A percentile compares a stretch with the other conserved stretches of the same genome.
Evolutionary conservation across 2,113 vertebrate genomes (phyloP).

Genomic region (Datnioides undecimradiatus): DNA sequence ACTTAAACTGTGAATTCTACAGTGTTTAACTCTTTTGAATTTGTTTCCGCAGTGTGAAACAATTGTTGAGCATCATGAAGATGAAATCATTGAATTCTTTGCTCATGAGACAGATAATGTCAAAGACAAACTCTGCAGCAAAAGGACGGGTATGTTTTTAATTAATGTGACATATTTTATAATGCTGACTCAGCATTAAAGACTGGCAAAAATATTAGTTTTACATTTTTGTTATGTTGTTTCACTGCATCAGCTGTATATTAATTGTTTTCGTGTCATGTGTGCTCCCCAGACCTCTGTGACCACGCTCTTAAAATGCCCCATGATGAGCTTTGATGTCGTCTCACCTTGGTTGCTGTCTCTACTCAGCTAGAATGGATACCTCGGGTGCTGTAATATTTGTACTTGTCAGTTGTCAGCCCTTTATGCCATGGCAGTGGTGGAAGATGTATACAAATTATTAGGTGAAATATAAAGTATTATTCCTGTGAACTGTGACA

Average conservation of each 20-base stretch:
- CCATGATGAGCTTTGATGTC: conserved; percentile 92
- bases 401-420: conserved; percentile 21
- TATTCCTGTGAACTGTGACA: conserved; percentile 26
- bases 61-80: conserved; percentile 95
- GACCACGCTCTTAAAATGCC: conserved; percentile 92
- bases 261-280: neutral
- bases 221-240: neutral
- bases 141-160: conserved; percentile 88
- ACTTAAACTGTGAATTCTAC: neutral
- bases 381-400: conserved; percentile 47
- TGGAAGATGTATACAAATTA: conserved; percentile 34
- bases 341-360: conserved; percentile 2
- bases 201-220: no score
- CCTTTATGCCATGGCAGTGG: conserved; percentile 10
- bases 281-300: conserved; percentile 90
- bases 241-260: neutral
- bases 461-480: neutral
- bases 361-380: conserved; percentile 28
- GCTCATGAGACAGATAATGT: conserved; percentile 92
- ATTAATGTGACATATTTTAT: neutral
- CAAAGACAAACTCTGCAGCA: conserved; percentile 97
- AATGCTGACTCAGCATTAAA: no score
- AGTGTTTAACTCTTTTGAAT: neutral
- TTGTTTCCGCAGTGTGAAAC: conserved; percentile 91
- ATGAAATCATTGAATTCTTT: conserved; percentile 96